Evolutionary conservation across 2,888 invertebrate species (phyloP), one percentile per base, ranked within the genome.

Genomic region (Aphelenchoides bicaudatus): DNA sequence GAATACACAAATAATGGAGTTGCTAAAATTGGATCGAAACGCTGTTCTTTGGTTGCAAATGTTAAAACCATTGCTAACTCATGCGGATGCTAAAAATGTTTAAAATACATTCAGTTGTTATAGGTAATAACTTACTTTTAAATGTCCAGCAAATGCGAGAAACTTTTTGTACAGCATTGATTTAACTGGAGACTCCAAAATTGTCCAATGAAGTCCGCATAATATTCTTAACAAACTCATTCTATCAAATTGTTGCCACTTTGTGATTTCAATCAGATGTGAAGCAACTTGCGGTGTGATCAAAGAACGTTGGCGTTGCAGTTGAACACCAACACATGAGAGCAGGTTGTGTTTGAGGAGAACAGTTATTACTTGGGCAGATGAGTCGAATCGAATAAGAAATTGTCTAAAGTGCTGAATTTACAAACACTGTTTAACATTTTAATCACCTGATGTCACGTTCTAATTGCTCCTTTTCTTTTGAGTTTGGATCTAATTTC

Each of bases 251-350:
- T 27, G 16, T 16, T 39, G 50, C 56, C 65, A 53, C 1, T 48
- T 37, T 25, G 61, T 37, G 8, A 47, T 23, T 56, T 65, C 65
- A 16, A 66, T 34, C 19, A 65, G 43, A 30, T 30, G 57, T 21
- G 48, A 37, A 4, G 52, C 66, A 1, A 65, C 58, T 19, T 38
- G 37, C 2, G 58, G 47, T 4, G 55, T 56, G 43, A 51, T 48
- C 6, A 28, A 29, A 3, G 31, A 2, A 2, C 51, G 25, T 19
- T 65, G 56, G n/a, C 50, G 47, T 6, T 34, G 56, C n/a, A 65
- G 34, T 8, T 66, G 37, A 21, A 65, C 61, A 13, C 30, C 25
- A 29, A 64, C 58, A 50, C 65, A 67, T 13, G 61, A 67, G 50
- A 59, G 62, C 6, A 65, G 50, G 3, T 46, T 56, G 38, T 65